phyloP scores from a whole-genome alignment of 2,888 invertebrate species.

The Pogonocherus hispidulus region DNA sequence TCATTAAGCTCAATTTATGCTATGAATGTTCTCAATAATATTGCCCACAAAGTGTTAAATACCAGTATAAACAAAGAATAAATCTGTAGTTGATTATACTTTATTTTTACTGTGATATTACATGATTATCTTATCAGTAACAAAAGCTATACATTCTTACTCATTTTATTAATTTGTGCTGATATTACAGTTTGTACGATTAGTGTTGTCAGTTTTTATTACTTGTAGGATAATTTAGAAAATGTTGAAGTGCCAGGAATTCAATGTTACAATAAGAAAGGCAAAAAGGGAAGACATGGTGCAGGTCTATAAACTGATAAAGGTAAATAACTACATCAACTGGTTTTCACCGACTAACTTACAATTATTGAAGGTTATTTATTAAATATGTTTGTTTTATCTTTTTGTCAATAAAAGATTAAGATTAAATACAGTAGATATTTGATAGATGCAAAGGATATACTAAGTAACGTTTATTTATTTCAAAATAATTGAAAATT shows the following conservation, averaged over 20 bases:
- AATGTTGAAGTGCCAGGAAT: conserved; percentile 51
- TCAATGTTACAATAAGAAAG: conserved; percentile 65
- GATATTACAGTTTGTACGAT: conserved; percentile 11
- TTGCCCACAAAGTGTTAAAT: conserved; percentile 22
- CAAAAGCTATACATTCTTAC: conserved; percentile 29
- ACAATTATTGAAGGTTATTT: no score
- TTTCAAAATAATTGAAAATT: no score
- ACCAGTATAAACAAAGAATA: conserved; percentile 34
- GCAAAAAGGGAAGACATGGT: conserved; percentile 72
- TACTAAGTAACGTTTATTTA: no score
- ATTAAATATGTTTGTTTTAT: no score
- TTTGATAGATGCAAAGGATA: no score
- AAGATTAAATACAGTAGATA: no score
- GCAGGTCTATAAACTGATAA: conserved; percentile 72
- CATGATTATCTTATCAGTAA: conserved; percentile 35
- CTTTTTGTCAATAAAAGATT: no score
- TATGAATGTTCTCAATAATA: conserved; percentile 17
- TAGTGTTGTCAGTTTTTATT: conserved; percentile 1
- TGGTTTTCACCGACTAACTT: neutral
- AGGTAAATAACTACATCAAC: conserved; percentile 61
- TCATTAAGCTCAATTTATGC: conserved; percentile 19
- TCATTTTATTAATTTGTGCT: conserved; percentile 22
- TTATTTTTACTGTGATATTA: conserved; percentile 29
- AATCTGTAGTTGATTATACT: conserved; percentile 28
- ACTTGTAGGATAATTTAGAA: conserved; percentile 19